A percentile compares a stretch with the other conserved stretches of the same genome.
phyloP scores from a whole-genome alignment of 2,888 invertebrate genomes.

The Drosophila prolongata region DNA sequence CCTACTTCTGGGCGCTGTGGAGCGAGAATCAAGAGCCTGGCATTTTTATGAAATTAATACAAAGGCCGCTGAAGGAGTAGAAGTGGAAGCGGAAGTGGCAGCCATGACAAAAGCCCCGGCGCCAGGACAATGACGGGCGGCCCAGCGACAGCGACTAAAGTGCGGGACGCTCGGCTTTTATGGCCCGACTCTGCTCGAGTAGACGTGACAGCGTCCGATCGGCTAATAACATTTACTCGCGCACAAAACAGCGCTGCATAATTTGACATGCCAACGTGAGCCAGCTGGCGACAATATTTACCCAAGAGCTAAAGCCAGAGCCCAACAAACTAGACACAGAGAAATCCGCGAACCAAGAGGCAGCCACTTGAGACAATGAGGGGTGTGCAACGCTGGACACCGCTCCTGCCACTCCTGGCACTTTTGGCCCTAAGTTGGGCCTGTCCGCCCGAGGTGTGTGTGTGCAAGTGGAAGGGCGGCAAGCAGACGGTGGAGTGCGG shows the following conservation, averaged over 20 bases:
- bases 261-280: constrained; percentile 78
- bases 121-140: constrained; percentile 43
- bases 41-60: constrained; percentile 79
- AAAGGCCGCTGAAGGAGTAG: constrained; percentile 54
- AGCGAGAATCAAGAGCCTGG: constrained; percentile 69
- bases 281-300: constrained; percentile 38
- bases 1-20: constrained; percentile 62
- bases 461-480: constrained; percentile 96
- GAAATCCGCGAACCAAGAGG: not conserved
- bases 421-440: constrained; percentile 32
- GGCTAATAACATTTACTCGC: constrained; percentile 39
- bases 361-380: constrained; percentile 8
- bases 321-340: not conserved
- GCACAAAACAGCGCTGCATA: constrained; percentile 51
- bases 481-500: constrained; percentile 96
- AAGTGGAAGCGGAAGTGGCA: constrained; percentile 47
- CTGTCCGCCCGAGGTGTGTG: constrained; percentile 90
- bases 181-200: constrained; percentile 18
- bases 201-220: constrained; percentile 35
- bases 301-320: not conserved
- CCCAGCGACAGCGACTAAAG: constrained; percentile 39
- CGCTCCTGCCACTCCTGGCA: constrained; percentile 1
- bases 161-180: constrained; percentile 35
- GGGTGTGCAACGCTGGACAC: not conserved
- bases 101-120: constrained; percentile 32